Percentiles rank a stretch among this genome's conserved stretches.
These are phyloP conservation scores for Epirrhoe alternata DNA, from an alignment of 2,888 invertebrate species.

Conservation along the genomic window DNA sequence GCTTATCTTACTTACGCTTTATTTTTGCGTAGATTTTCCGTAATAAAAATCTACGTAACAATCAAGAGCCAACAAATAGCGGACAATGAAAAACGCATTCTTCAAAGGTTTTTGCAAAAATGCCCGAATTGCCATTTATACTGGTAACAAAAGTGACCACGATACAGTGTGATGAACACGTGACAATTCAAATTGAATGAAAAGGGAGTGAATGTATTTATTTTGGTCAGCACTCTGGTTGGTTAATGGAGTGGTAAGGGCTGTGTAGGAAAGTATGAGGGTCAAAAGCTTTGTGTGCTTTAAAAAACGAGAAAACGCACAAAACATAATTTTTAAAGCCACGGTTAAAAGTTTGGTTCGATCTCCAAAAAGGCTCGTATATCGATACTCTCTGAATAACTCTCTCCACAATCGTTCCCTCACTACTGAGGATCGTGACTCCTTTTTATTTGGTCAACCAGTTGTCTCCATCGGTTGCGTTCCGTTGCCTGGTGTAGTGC, in stretches of 20 bases:
- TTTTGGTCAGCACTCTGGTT: conserved; percentile 32
- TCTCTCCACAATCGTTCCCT: too few species aligned
- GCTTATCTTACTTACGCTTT: background rate
- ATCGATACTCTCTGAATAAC: conserved; percentile 23
- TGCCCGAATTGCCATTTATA: conserved; percentile 32
- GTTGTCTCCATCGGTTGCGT: too few species aligned
- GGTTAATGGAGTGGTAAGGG: conserved; percentile 14
- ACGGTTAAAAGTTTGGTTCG: background rate
- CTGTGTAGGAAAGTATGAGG: conserved; percentile 1
- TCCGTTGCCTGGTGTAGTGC: too few species aligned
- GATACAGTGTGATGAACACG: conserved; percentile 41
- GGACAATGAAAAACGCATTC: conserved; percentile 43
- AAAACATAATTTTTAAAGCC: background rate
- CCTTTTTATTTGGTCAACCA: too few species aligned
- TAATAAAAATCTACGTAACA: conserved; percentile 26
- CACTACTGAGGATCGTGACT: too few species aligned
- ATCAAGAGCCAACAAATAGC: conserved; percentile 31
- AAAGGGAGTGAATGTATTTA: conserved; percentile 40
- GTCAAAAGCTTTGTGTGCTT: background rate
- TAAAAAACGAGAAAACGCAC: background rate
- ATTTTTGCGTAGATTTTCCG: conserved; percentile 1
- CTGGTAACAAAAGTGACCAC: conserved; percentile 35
- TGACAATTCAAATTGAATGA: conserved; percentile 41
- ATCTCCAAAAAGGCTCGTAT: conserved; percentile 1
- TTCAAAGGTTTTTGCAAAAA: conserved; percentile 40